phyloP scores from a whole-genome alignment of 1,140 invertebrate genomes.

The Drosophila melanica region DNA sequence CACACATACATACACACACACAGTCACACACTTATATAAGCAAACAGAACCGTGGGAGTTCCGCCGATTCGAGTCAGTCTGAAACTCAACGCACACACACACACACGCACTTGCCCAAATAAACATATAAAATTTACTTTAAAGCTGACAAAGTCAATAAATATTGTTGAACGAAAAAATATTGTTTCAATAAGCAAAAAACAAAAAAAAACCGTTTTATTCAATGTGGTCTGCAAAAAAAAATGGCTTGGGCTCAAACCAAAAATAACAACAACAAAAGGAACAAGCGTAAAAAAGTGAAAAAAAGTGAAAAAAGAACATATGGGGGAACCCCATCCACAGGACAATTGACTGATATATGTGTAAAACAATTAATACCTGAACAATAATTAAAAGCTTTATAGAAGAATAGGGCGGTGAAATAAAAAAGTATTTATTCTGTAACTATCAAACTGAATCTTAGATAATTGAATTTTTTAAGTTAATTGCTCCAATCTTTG shows the following conservation, averaged over 20 bases:
- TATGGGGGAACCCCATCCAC: not conserved
- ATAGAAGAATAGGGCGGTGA: too few species aligned
- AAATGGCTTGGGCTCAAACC: slow-evolving; percentile 40
- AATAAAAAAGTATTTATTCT: too few species aligned
- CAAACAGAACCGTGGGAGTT: slow-evolving; percentile 14
- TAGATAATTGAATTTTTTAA: too few species aligned
- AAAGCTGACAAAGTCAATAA: slow-evolving; percentile 83
- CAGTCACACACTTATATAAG: slow-evolving; percentile 3
- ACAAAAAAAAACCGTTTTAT: slow-evolving; percentile 33
- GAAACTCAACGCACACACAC: slow-evolving; percentile 30
- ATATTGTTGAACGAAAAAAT: slow-evolving; percentile 72
- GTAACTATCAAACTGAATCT: too few species aligned
- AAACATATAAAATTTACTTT: slow-evolving; percentile 81
- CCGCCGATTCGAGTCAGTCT: slow-evolving; percentile 9
- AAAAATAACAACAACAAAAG: slow-evolving; percentile 47
- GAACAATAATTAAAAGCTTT: too few species aligned
- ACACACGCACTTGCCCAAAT: slow-evolving; percentile 65
- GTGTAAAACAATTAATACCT: not conserved
- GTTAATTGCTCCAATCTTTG: too few species aligned
- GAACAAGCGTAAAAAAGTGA: slow-evolving; percentile 26
- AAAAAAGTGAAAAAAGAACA: slow-evolving; percentile 43
- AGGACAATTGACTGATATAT: slow-evolving; percentile 3
- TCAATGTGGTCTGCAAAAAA: slow-evolving; percentile 61
- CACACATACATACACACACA: slow-evolving; percentile 11
- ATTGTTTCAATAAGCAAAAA: slow-evolving; percentile 81